Conservation (phyloP, 2,113 vertebrate species). For the Grammomys dolichurus region DNA sequence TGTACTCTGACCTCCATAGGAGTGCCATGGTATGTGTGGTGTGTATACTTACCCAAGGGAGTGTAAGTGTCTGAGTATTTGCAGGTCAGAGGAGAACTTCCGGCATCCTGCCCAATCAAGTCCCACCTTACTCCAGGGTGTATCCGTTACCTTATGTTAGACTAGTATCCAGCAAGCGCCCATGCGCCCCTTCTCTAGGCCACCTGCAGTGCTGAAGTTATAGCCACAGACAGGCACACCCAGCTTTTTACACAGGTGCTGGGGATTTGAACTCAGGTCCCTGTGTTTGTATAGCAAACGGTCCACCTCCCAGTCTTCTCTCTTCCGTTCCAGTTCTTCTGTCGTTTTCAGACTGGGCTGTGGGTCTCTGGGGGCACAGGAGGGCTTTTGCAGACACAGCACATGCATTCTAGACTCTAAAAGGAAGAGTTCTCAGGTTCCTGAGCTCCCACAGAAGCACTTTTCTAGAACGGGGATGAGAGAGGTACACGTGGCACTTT, state of each 20-base stretch:
- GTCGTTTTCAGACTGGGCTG: background rate
- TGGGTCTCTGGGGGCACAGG: no score
- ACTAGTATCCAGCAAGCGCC: background rate
- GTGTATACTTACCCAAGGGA: background rate
- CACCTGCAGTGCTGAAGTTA: background rate
- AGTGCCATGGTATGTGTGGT: background rate
- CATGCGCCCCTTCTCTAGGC: accelerated
- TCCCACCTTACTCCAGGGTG: background rate
- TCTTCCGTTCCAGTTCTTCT: background rate
- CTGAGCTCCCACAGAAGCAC: background rate
- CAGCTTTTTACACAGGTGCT: background rate
- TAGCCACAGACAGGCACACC: background rate
- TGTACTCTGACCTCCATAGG: background rate
- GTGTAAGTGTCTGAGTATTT: background rate
- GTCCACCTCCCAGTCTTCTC: background rate
- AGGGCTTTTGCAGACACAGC: background rate
- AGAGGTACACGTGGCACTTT: background rate
- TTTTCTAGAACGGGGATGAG: background rate
- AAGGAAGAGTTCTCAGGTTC: background rate
- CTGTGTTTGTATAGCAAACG: background rate
- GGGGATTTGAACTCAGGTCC: background rate
- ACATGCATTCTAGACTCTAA: background rate
- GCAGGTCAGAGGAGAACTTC: background rate
- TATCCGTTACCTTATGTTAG: background rate
- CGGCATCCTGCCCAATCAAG: no score